Base-by-base conservation (phyloP, 2,888 invertebrate species). In the Eristalis pertinax region DNA sequence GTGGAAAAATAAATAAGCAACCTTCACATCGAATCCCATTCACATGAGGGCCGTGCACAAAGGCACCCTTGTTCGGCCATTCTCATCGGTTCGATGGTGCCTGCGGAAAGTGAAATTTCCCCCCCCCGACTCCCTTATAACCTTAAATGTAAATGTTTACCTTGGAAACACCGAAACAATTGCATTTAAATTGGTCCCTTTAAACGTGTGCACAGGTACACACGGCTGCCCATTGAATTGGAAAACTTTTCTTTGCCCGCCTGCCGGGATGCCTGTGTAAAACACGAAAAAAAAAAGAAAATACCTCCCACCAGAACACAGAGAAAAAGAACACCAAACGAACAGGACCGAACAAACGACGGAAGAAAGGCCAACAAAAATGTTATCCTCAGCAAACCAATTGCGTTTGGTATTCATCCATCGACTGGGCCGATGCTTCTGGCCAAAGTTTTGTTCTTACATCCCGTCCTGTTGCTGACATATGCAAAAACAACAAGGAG, bases 161-260 rank as follows among this genome's bases (percentile, higher is more conserved):
- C 78, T 65, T 63, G 41, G 69, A 77, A 73, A 73, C 73, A 84
- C 43, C 56, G 68, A 64, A 73, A 84, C 83, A 84, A 84, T 84
- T 84, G 83, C 73, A 84, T 84, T 84, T 84, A 84, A 78, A 84
- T 78, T 78, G 83, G 63, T 69, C 68, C 56, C 73, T 83, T 83
- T 58, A 83, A 83, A 68, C 32, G 38, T 50, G 50, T 50, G 73
- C 65, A 50, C 58, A 26, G 62, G 60, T 62, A 60, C 38, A 69
- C 67, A 38, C 22, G 50, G 68, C 67, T 76, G 63, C 58, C 68
- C 64, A 73, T 78, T 78, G 70, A 69, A 78, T 78, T 29, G 69
- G 62, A 69, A 84, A 84, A 84, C 78, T 84, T 84, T 78, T 58
- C 64, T 78, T 41, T 35, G n/a, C 19, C 50, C 43, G 43, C n/a